Conservation (phyloP, 92 coral and sea anemone genomes). For the Heteractis magnifica region DNA sequence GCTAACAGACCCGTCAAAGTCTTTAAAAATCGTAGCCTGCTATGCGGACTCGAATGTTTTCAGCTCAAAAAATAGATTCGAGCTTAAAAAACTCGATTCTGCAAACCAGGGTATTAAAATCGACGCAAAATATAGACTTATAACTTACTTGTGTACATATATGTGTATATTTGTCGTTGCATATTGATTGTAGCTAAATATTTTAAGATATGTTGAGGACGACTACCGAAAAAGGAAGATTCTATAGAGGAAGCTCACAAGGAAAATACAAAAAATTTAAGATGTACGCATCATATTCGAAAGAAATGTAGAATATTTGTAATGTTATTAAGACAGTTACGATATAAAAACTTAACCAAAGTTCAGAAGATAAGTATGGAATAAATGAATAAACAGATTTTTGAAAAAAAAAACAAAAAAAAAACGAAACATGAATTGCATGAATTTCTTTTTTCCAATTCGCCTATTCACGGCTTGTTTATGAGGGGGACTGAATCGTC, state of each 20-base stretch:
- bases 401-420: not conserved
- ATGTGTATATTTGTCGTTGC: not conserved
- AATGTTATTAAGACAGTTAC: not conserved
- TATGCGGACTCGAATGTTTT: no score
- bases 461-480: no score
- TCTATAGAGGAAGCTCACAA: not conserved
- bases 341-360: not conserved
- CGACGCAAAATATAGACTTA: not conserved
- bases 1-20: not conserved
- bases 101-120: not conserved
- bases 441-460: no score
- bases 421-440: not conserved
- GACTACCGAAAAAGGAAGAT: not conserved
- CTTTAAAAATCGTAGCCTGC: not conserved
- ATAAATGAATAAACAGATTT: not conserved
- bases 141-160: not conserved
- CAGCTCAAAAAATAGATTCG: no score
- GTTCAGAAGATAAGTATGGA: constrained; percentile 1
- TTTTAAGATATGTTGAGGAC: not conserved
- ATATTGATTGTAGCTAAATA: not conserved
- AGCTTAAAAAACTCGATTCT: no score
- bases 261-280: not conserved
- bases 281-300: constrained; percentile 2
- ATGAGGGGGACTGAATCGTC: no score
- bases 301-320: constrained; percentile 4